phyloP scores from a whole-genome alignment of 2,113 vertebrate species.

The Gulo gulo region DNA sequence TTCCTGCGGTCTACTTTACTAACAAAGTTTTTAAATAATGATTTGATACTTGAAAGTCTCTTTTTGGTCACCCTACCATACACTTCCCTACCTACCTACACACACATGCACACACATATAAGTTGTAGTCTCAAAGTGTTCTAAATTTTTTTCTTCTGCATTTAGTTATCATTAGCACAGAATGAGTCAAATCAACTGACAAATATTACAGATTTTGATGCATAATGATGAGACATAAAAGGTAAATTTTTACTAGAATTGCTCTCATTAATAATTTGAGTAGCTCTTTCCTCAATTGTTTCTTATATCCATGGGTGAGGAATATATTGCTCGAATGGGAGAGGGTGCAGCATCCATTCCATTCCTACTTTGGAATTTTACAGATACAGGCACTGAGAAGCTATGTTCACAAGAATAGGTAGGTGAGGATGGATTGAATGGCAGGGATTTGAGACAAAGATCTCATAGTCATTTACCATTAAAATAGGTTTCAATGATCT shows the following conservation, averaged over 20 bases:
- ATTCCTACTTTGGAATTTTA: conserved; percentile 6
- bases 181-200: not conserved
- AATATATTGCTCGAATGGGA: not conserved
- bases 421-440: not conserved
- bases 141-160: not conserved
- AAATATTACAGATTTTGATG: not conserved
- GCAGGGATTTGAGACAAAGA: not conserved
- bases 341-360: not conserved
- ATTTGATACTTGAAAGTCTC: not conserved
- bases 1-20: not conserved
- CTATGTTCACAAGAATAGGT: not conserved
- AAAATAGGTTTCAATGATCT: conserved; percentile 5
- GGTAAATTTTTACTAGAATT: not conserved
- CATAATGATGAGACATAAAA: not conserved
- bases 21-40: not conserved
- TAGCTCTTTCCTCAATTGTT: not conserved
- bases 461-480: not conserved
- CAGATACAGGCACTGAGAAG: not conserved
- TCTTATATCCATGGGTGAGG: not conserved
- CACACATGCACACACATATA: not conserved
- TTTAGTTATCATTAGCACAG: conserved; percentile 15
- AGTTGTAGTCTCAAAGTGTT: not conserved
- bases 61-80: not conserved
- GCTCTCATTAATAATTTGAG: not conserved
- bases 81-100: not conserved